A percentile compares a stretch with the other conserved stretches of the same genome.
Evolutionary conservation across 2,113 vertebrate species (phyloP).

Genomic region (Empidonax traillii): DNA sequence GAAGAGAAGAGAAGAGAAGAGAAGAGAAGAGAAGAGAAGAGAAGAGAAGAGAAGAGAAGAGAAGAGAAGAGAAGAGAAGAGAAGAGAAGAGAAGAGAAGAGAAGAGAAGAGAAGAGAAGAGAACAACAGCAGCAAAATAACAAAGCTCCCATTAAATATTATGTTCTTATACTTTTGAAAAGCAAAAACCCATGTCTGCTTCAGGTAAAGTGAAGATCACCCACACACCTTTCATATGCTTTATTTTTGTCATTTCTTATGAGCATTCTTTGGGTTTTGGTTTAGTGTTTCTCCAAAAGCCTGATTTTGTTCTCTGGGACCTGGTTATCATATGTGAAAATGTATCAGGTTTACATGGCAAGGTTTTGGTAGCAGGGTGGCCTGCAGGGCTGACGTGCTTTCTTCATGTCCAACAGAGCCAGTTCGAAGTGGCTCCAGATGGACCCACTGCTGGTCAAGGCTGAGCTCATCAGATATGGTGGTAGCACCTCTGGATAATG

Average conservation of each 20-base stretch:
- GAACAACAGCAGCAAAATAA: background rate
- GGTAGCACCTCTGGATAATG: background rate
- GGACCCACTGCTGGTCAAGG: background rate
- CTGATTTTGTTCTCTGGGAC: background rate
- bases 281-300: background rate
- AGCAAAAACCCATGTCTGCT: background rate
- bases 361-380: background rate
- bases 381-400: background rate
- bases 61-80: too few relatives aligned
- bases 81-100: too few relatives aligned
- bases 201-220: background rate
- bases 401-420: background rate
- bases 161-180: background rate
- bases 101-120: background rate
- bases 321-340: background rate
- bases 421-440: background rate
- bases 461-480: fast-evolving
- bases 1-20: too few relatives aligned
- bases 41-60: too few relatives aligned
- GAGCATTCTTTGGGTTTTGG: background rate
- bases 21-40: too few relatives aligned
- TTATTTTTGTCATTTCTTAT: background rate
- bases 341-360: background rate
- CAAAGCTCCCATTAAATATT: background rate
- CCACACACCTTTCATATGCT: background rate